Evolutionary conservation across 2,888 invertebrate genomes (phyloP), one percentile per base, ranked within the genome.

Genomic region (Macrosiphum euphorbiae): DNA sequence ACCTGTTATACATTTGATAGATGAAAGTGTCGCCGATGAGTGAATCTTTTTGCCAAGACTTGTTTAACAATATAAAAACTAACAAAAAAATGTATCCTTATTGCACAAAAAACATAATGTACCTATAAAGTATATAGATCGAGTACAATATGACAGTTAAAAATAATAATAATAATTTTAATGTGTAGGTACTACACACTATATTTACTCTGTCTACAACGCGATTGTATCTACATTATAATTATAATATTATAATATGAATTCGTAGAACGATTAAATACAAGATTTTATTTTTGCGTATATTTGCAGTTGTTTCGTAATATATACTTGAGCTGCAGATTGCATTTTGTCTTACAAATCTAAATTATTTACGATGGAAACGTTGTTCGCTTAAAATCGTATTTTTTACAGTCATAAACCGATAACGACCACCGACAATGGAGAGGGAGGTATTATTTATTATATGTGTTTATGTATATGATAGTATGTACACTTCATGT

Each of bases 381-480:
- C 47, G 44, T 89, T 26, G 88, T 61, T 89, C n/a, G 16, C n/a
- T 44, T 61, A 61, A 61, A 61, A 44, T 44, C 41, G 44, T 41
- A 61, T 89, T 44, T 44, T 44, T 47, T 89, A 89, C 41, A 89
- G 61, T 41, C 44, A 61, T 89, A 89, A 58, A 89, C 61, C 44
- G 47, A 61, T 78, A 78, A 61, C 61, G 7, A 44, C 41, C 28
- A 8, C 78, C 20, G 35, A 20, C 78, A 35, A 35, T 20, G 61
- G 13, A 41, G 41, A 41, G 35, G 26, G 58, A 44, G n/a, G 16
- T n/a, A 67, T 90, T 47, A 78, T 35, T 50, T 67, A 47, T 50
- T 88, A 35, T 44, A 44, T 44, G 7, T 52, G 28, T 88, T n/a
- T 88, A 88, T 50, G 88, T 24, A 88, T 35, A 20, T n/a, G n/a